Evolutionary conservation across 2,797 vertebrate species (phyloP).

Genomic region (Falco berigora): DNA sequence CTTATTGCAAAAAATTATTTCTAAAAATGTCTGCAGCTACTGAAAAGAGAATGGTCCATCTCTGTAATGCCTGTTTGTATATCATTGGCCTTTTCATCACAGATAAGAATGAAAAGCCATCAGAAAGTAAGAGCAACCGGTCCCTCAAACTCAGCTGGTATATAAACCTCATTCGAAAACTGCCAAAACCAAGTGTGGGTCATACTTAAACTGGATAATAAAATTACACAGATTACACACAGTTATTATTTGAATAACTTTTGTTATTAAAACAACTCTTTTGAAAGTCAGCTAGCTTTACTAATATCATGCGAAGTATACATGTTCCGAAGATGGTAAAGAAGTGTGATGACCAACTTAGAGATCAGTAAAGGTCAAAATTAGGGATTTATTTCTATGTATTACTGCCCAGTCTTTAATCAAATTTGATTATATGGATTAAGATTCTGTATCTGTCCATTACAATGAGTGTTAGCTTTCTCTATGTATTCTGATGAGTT

Average conservation of each 20-base stretch:
- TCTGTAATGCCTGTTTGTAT: neutral
- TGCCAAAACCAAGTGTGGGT: neutral
- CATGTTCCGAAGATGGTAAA: neutral
- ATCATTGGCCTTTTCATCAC: neutral
- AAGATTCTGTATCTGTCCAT: neutral
- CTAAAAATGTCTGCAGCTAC: neutral
- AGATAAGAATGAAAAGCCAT: neutral
- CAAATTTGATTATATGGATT: neutral
- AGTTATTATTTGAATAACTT: neutral
- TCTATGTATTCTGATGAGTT: neutral
- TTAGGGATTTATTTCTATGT: accelerated
- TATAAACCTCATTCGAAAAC: neutral
- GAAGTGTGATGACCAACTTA: neutral
- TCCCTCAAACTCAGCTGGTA: neutral
- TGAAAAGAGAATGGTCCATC: neutral
- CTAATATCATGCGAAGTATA: neutral
- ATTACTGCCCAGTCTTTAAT: neutral
- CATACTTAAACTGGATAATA: neutral
- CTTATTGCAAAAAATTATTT: neutral
- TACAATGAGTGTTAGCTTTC: neutral
- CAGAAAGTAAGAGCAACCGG: neutral
- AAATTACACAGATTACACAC: neutral
- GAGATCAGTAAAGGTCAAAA: neutral
- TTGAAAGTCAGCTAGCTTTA: neutral
- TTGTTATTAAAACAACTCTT: neutral